Percentiles rank a stretch among this genome's conserved stretches.
phyloP scores from a whole-genome alignment of 30 jellyfish, hydroid and myxozoan species.

The Pseudorhiza aurosa region DNA sequence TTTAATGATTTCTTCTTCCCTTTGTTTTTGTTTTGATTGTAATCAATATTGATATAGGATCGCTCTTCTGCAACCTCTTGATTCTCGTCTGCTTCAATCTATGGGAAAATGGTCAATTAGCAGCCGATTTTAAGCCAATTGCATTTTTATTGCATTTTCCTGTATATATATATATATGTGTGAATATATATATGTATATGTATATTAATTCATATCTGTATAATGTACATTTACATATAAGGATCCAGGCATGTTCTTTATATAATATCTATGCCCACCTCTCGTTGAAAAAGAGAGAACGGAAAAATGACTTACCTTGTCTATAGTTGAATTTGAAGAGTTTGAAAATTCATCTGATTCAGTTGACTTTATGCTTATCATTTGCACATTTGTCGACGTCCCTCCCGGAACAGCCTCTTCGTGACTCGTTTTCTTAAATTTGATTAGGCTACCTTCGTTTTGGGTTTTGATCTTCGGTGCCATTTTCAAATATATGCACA shows the following conservation, averaged over 20 bases:
- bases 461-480: background rate
- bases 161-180: no score
- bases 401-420: slow-evolving; percentile 12
- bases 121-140: no score
- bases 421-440: background rate
- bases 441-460: background rate
- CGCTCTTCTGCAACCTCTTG: background rate
- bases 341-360: slow-evolving; percentile 34
- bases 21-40: slow-evolving; percentile 22
- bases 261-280: no score
- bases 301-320: slow-evolving; percentile 30
- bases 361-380: slow-evolving; percentile 50
- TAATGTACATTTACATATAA: no score
- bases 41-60: slow-evolving; percentile 52
- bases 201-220: background rate
- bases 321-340: slow-evolving; percentile 19
- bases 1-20: background rate
- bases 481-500: slow-evolving; percentile 23
- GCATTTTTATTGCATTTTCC: no score
- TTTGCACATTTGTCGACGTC: slow-evolving; percentile 34
- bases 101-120: no score
- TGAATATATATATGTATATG: no score
- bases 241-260: no score
- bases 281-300: no score
- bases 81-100: background rate